phyloP scores from a whole-genome alignment of 2,888 invertebrate genomes.

The Metopia argyrocephala region DNA sequence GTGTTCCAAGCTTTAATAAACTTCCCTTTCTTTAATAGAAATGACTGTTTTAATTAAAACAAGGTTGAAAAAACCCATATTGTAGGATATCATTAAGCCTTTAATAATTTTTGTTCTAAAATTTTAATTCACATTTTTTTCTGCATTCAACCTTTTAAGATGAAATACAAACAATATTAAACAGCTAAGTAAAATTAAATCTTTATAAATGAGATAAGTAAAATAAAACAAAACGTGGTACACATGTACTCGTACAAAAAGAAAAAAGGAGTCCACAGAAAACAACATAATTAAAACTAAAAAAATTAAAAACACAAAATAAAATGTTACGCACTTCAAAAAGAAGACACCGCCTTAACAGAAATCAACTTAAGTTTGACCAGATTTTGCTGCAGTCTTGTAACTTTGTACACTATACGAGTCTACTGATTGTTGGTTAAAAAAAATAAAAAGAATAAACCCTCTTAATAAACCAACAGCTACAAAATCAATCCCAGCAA shows the following conservation, averaged over 20 bases:
- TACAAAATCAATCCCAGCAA: not conserved
- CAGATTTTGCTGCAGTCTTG: not conserved
- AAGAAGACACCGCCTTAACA: constrained; percentile 24
- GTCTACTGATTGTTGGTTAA: constrained; percentile 14
- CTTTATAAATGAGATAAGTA: constrained; percentile 49
- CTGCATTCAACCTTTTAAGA: no score
- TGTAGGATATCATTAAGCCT: no score
- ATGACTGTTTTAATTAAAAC: no score
- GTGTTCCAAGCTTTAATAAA: no score
- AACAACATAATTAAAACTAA: not conserved
- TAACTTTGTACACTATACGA: not conserved
- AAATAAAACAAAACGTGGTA: not conserved
- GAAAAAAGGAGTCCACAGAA: not conserved
- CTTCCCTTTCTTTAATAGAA: no score
- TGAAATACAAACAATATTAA: not conserved
- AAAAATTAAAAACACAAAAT: constrained; percentile 51
- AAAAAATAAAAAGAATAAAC: no score
- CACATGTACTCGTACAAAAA: no score
- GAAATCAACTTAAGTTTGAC: not conserved
- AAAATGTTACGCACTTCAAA: constrained; percentile 61
- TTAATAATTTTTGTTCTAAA: no score
- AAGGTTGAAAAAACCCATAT: no score
- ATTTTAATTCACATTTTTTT: no score
- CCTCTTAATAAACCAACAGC: constrained; percentile 12
- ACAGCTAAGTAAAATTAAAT: constrained; percentile 47